Percentiles rank a stretch among this genome's conserved stretches.
Evolutionary conservation across 2,113 vertebrate genomes (phyloP).

Genomic region (Axis porcinus): DNA sequence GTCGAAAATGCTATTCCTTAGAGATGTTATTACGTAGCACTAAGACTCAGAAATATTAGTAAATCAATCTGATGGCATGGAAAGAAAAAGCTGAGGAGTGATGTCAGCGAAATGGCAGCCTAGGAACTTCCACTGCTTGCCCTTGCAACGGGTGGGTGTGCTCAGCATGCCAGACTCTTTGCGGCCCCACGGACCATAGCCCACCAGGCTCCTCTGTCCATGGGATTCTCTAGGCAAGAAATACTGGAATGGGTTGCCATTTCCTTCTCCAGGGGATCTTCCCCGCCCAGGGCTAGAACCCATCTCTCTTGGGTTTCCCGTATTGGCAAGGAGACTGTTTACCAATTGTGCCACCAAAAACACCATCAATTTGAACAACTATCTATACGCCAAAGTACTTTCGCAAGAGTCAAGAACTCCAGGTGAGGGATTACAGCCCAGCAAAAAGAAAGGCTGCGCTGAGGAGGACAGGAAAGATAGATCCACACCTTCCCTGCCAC

Average conservation of each 20-base stretch:
- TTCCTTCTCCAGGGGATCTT: background rate
- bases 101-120: background rate
- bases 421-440: background rate
- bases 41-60: background rate
- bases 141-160: fast-evolving
- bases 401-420: background rate
- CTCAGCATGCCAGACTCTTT: background rate
- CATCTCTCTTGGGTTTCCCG: background rate
- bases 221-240: background rate
- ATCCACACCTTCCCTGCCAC: background rate
- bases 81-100: background rate
- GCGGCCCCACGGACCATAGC: background rate
- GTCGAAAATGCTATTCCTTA: background rate
- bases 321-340: background rate
- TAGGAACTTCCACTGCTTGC: background rate
- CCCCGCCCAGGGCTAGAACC: background rate
- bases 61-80: background rate
- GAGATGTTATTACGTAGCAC: background rate
- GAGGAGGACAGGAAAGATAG: background rate
- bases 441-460: background rate
- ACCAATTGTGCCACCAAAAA: background rate
- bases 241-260: background rate
- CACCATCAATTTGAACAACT: background rate
- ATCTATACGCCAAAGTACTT: background rate
- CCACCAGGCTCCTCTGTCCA: background rate